Conservation (phyloP, 37 sponge, comb jelly and placozoan genomes). For the Amphimedon queenslandica region DNA sequence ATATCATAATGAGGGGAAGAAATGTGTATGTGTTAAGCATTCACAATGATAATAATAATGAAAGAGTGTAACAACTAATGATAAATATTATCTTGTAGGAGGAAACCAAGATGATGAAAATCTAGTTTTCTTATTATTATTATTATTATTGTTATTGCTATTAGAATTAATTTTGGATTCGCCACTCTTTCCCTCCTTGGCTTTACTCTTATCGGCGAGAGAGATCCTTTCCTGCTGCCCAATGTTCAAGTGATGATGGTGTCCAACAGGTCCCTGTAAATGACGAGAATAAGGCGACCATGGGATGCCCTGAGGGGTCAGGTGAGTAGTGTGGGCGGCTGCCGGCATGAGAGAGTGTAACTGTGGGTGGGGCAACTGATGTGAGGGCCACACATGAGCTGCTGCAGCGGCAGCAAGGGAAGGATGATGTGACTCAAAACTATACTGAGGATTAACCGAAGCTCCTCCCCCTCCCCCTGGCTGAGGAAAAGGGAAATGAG, state of each 20-base stretch:
- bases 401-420: no score
- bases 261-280: conserved; percentile 5
- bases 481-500: no score
- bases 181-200: not conserved
- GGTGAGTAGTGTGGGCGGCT: conserved; percentile 2
- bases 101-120: not conserved
- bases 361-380: conserved; percentile 31
- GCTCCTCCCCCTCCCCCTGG: conserved; percentile 1
- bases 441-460: conserved; percentile 3
- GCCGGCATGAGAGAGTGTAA: conserved; percentile 22
- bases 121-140: not conserved
- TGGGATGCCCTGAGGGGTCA: conserved; percentile 27
- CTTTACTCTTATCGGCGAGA: not conserved
- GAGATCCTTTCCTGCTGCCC: not conserved
- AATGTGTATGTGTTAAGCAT: no score
- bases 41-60: no score
- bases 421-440: conserved; percentile 8
- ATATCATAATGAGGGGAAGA: no score
- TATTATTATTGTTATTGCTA: conserved; percentile 31
- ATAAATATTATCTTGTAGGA: not conserved
- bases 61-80: not conserved
- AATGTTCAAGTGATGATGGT: not conserved
- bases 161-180: conserved; percentile 5
- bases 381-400: conserved; percentile 33
- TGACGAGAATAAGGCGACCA: conserved; percentile 18